phyloP scores from a whole-genome alignment of 2,113 vertebrate genomes.

The Nyctibius bracteatus region DNA sequence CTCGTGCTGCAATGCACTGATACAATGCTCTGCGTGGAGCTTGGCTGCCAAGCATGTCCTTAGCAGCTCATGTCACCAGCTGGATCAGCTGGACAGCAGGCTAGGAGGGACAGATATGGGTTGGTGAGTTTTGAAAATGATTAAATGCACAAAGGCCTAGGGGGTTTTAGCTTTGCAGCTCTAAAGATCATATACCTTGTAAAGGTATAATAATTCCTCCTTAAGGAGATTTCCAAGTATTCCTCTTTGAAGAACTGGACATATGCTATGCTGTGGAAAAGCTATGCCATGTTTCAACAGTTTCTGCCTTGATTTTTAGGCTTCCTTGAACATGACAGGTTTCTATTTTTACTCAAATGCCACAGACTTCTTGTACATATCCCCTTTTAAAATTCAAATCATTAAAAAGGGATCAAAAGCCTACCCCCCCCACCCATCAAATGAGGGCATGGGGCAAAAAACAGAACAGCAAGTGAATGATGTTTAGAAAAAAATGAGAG shows the following conservation, averaged over 20 bases:
- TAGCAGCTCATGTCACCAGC: not conserved
- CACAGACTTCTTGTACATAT: not conserved
- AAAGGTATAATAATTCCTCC: not conserved
- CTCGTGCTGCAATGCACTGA: not conserved
- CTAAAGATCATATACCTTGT: not conserved
- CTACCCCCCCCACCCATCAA: accelerated
- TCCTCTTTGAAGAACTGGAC: not conserved
- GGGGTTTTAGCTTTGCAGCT: not conserved
- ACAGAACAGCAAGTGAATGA: not conserved
- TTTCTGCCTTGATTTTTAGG: not conserved
- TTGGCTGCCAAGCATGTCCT: not conserved
- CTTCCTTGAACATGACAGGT: not conserved
- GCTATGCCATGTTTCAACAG: not conserved
- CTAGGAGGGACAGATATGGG: not conserved
- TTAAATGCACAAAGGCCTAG: not conserved
- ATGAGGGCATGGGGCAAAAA: not conserved
- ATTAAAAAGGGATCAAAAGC: not conserved
- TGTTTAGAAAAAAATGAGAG: not conserved
- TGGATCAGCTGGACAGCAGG: constrained; percentile 40
- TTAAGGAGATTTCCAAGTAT: not conserved
- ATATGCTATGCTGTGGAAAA: not conserved
- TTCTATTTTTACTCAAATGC: not conserved
- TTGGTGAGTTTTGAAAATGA: not conserved
- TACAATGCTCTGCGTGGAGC: constrained; percentile 19
- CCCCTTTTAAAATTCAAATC: not conserved